A percentile compares a stretch with the other conserved stretches of the same genome.
phyloP scores from a whole-genome alignment of 1,140 invertebrate genomes.

The Macrostomum lignano region DNA sequence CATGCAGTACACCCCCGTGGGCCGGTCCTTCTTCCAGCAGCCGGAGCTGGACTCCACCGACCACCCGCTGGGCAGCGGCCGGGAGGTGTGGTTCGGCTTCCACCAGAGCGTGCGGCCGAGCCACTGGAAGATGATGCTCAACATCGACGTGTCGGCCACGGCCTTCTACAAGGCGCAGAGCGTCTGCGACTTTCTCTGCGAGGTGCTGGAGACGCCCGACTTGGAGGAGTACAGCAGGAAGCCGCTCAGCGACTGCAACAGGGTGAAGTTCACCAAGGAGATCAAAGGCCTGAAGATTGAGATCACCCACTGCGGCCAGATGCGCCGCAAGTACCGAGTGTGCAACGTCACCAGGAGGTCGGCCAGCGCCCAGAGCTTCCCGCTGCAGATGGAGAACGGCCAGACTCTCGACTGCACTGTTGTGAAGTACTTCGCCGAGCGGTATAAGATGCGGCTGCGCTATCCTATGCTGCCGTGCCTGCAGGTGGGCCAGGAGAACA shows the following conservation, averaged over 20 bases:
- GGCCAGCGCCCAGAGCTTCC: slow-evolving; percentile 45
- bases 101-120: slow-evolving; percentile 94
- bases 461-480: slow-evolving; percentile 92
- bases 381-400: slow-evolving; percentile 89
- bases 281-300: slow-evolving; percentile 97
- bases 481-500: slow-evolving; percentile 88
- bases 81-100: slow-evolving; percentile 99
- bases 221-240: slow-evolving; percentile 84
- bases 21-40: slow-evolving; percentile 88
- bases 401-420: slow-evolving; percentile 99
- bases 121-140: slow-evolving; percentile 99
- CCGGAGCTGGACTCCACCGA: slow-evolving; percentile 94
- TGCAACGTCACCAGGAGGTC: slow-evolving; percentile 93
- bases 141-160: slow-evolving; percentile 98
- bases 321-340: slow-evolving; percentile 89
- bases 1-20: slow-evolving; percentile 96
- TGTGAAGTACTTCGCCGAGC: slow-evolving; percentile 95
- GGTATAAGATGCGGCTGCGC: slow-evolving; percentile 90
- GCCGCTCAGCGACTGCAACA: slow-evolving; percentile 83
- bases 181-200: slow-evolving; percentile 98
- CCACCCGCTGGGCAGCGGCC: slow-evolving; percentile 78
- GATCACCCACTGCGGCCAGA: slow-evolving; percentile 93
- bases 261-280: slow-evolving; percentile 99
- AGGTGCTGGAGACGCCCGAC: slow-evolving; percentile 86
- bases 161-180: slow-evolving; percentile 99